These are phyloP conservation scores for Pyralis farinalis DNA, from an alignment of 2,888 invertebrate species.

Conservation along the genomic window DNA sequence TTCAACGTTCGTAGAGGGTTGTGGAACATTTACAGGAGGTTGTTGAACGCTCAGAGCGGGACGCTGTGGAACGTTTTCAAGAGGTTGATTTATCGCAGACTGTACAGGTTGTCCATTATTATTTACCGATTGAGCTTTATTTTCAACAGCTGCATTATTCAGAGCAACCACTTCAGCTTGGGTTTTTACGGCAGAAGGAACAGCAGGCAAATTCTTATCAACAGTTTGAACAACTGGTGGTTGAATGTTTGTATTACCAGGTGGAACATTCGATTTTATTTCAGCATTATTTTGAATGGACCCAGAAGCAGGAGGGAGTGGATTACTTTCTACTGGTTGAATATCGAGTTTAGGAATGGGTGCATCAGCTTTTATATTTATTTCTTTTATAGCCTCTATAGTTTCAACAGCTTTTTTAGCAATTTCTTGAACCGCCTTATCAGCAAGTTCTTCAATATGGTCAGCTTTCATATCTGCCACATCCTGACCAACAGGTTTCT, in stretches of 20 bases:
- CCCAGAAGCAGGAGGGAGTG: too few relatives aligned
- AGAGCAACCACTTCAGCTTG: too few relatives aligned
- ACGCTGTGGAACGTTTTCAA: constrained; percentile 1
- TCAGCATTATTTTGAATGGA: too few relatives aligned
- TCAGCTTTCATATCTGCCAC: constrained; percentile 35
- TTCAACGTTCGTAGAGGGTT: background rate
- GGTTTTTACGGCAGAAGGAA: too few relatives aligned
- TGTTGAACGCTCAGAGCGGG: background rate
- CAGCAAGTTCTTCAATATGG: constrained; percentile 45
- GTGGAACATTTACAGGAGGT: constrained; percentile 7
- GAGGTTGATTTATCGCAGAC: too few relatives aligned
- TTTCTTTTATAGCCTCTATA: constrained; percentile 68
- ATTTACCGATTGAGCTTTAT: too few relatives aligned
- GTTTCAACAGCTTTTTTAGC: constrained; percentile 67
- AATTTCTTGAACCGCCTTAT: constrained; percentile 70
- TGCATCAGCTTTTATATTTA: constrained; percentile 37
- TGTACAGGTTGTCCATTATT: too few relatives aligned
- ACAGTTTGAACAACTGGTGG: too few relatives aligned
- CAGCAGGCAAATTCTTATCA: too few relatives aligned
- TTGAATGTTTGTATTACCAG: too few relatives aligned
- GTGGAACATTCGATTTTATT: too few relatives aligned
- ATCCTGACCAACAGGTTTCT: constrained; percentile 38
- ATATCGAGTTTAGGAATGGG: constrained; percentile 1
- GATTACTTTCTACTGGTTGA: constrained; percentile 2
- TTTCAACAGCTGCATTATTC: too few relatives aligned